These are phyloP conservation scores for Poeciliopsis occidentalis DNA, from an alignment of 2,113 vertebrate species.

Conservation along the genomic window DNA sequence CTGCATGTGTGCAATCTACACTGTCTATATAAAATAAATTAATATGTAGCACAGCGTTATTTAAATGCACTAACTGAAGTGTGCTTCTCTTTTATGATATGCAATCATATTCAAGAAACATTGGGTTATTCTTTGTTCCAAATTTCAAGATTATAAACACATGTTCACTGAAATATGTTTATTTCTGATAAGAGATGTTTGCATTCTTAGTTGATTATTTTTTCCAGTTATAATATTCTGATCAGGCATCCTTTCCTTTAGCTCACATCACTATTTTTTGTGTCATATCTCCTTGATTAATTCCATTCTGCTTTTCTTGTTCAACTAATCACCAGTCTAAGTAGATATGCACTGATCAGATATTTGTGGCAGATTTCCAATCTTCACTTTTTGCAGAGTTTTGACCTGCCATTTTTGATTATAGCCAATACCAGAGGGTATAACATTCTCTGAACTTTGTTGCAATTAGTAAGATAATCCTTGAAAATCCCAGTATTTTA, in stretches of 20 bases:
- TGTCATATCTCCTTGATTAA: too few relatives aligned
- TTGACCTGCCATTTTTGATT: background rate
- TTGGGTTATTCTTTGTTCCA: background rate
- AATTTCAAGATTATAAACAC: too few relatives aligned
- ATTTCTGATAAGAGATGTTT: too few relatives aligned
- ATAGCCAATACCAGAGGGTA: background rate
- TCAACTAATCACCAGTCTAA: background rate
- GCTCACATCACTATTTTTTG: too few relatives aligned
- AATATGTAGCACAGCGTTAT: constrained; percentile 23
- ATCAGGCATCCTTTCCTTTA: too few relatives aligned
- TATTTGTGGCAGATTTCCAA: background rate
- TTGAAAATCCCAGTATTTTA: background rate
- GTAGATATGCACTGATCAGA: background rate
- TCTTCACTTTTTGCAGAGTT: background rate
- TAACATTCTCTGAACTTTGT: background rate
- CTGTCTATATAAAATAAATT: constrained; percentile 38
- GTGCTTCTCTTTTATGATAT: background rate
- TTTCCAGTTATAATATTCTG: too few relatives aligned
- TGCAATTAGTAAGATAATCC: background rate
- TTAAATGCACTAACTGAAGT: constrained; percentile 30
- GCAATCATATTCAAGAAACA: background rate
- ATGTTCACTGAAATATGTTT: too few relatives aligned
- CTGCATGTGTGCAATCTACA: constrained; percentile 54
- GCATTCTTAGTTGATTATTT: too few relatives aligned
- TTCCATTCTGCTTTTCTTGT: background rate